Evolutionary conservation across 2,888 invertebrate species (phyloP), one percentile per base, ranked within the genome.

Genomic region (Ecdyonurus torrentis): DNA sequence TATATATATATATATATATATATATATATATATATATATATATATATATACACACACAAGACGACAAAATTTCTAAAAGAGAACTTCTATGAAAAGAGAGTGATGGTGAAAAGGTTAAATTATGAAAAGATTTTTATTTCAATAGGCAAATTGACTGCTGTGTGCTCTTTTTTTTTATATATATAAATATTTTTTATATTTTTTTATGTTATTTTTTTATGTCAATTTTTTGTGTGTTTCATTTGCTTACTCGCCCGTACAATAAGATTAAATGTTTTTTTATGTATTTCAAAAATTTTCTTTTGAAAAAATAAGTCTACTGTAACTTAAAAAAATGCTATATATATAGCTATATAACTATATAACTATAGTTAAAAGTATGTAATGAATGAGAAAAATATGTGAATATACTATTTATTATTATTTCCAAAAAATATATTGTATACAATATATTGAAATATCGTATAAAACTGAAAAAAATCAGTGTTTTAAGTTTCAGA

Each of bases 31-130:
- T 10, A 18, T 22, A 20, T 22, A 20, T 55, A 55, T 55, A 20
- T 22, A 55, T 55, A 55, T 22, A 50, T 22, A 55, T 22, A 55
- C 22, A 55, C 22, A 55, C 20, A 55, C 55, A 55, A 55, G 55
- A 55, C 55, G 55, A 55, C 55, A 55, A 55, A 55, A 55, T 55
- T 55, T 55, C 55, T 55, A 22, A 55, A 55, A 55, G 55, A 55
- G 55, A 55, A 55, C 55, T 55, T 55, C 19, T 22, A 55, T 55
- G 55, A 55, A 55, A 55, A 55, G 55, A 55, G 55, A 55, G 55
- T 55, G 55, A 55, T 55, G 55, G 55, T 55, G 55, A 55, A 55
- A 55, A 55, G 55, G 55, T 55, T 55, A 55, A 55, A 55, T 55
- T 55, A 55, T 55, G 55, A 55, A 55, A 55, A 55, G 55, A 55